Evolutionary conservation across 2,113 vertebrate species (phyloP).

Genomic region (Caretta caretta): DNA sequence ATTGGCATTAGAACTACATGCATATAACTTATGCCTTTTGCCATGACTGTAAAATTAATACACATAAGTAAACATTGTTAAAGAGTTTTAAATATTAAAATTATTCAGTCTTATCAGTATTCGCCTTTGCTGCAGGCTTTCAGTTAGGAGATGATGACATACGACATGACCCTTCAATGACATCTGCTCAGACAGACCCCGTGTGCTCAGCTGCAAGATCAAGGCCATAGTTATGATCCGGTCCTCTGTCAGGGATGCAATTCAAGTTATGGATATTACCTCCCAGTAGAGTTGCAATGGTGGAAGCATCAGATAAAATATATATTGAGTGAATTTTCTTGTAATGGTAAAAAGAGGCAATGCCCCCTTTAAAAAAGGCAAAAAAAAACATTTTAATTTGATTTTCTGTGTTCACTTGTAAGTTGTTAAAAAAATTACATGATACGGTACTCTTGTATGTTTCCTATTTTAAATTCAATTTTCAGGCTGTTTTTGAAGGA

Average conservation of each 20-base stretch:
- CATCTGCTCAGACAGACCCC: not conserved
- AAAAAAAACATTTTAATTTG: not conserved
- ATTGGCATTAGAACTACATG: not conserved
- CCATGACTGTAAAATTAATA: not conserved
- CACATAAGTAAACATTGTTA: not conserved
- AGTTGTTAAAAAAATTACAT: not conserved
- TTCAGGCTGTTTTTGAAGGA: not conserved
- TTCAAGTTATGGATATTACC: not conserved
- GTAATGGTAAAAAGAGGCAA: not conserved
- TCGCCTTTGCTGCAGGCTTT: not conserved
- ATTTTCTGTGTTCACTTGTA: not conserved
- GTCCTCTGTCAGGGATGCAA: not conserved
- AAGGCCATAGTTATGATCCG: not conserved
- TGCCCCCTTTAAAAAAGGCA: accelerated
- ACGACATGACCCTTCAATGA: not conserved
- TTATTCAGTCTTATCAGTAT: not conserved
- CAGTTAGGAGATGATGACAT: not conserved
- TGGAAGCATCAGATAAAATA: not conserved
- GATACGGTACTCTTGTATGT: not conserved
- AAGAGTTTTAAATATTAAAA: not conserved
- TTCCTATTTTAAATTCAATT: not conserved
- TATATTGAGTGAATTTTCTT: accelerated
- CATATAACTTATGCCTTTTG: not conserved
- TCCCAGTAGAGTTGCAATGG: not conserved
- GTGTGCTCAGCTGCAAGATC: not conserved